A percentile compares a stretch with the other conserved stretches of the same genome.
Evolutionary conservation across 2,113 vertebrate genomes (phyloP).

Genomic region (human): DNA sequence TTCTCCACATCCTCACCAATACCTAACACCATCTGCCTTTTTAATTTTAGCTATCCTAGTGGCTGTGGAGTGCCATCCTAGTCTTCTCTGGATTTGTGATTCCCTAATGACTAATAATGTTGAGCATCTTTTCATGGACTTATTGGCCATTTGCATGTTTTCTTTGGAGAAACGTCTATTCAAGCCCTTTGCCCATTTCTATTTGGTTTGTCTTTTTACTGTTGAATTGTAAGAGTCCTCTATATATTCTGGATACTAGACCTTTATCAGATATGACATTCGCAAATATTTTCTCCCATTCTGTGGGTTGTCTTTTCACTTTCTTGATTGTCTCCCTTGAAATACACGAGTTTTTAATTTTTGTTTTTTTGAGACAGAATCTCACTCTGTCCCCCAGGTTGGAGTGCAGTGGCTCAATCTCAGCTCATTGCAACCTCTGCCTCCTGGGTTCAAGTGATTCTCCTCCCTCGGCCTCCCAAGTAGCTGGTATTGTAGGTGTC

Average conservation of each 20-base stretch:
- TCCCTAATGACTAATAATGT: not conserved
- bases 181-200: not conserved
- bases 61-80: not conserved
- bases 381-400: not conserved
- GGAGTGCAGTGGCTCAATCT: not conserved
- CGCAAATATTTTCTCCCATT: not conserved
- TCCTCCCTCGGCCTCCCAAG: not conserved
- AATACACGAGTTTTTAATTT: not conserved
- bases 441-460: not conserved
- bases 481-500: not conserved
- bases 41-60: not conserved
- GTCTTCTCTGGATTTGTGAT: not conserved
- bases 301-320: not conserved
- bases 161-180: not conserved
- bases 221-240: not conserved
- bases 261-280: not conserved
- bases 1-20: too few species aligned
- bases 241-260: not conserved
- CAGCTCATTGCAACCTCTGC: not conserved
- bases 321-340: not conserved
- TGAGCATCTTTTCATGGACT: not conserved
- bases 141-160: not conserved
- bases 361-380: not conserved
- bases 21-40: fast-evolving
- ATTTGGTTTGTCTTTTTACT: not conserved